phyloP scores from a whole-genome alignment of 1,140 invertebrate genomes.

The Delia radicum region DNA sequence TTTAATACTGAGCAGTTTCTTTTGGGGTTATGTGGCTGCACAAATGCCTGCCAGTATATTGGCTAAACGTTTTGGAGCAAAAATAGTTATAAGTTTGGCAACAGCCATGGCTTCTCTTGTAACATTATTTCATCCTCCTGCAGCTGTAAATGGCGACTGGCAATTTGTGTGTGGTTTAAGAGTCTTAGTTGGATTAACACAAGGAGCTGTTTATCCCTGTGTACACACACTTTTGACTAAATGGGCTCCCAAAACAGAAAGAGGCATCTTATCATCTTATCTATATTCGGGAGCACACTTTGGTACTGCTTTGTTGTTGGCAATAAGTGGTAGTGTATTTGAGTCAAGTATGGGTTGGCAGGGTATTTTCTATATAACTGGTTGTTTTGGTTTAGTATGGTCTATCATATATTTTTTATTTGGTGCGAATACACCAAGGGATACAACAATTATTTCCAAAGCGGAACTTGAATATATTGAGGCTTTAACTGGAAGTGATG shows the following conservation, averaged over 20 bases:
- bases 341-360: constrained; percentile 71
- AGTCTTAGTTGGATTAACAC: constrained; percentile 73
- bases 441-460: constrained; percentile 60
- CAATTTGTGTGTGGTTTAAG: constrained; percentile 62
- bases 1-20: constrained; percentile 67
- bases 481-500: constrained; percentile 40
- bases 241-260: constrained; percentile 61
- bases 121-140: constrained; percentile 57
- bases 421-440: constrained; percentile 67
- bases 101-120: constrained; percentile 57
- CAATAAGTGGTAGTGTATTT: constrained; percentile 68
- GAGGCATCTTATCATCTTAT: constrained; percentile 62
- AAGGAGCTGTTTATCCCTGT: constrained; percentile 79
- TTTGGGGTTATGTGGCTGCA: constrained; percentile 62
- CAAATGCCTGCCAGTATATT: constrained; percentile 67
- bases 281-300: constrained; percentile 70
- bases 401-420: constrained; percentile 64
- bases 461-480: constrained; percentile 68
- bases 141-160: constrained; percentile 59
- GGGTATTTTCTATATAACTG: constrained; percentile 76
- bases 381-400: constrained; percentile 64
- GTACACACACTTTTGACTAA: constrained; percentile 64
- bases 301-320: constrained; percentile 73
- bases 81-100: constrained; percentile 63
- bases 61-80: constrained; percentile 67